Conservation (phyloP, 2,113 vertebrate species). For the Poecile atricapillus region DNA sequence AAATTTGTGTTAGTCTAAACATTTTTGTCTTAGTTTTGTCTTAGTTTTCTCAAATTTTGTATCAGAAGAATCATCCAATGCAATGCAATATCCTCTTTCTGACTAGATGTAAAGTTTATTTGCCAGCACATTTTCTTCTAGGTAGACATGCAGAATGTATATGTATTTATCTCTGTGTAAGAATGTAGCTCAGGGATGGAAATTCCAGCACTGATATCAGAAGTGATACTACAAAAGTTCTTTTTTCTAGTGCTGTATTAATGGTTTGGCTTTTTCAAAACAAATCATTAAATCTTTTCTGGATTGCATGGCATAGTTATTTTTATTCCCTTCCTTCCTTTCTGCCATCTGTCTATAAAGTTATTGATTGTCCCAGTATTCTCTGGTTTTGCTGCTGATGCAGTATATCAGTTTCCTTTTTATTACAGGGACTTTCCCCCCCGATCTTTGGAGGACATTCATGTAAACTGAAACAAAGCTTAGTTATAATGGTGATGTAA, state of each 20-base stretch:
- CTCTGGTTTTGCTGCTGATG: neutral
- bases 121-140: neutral
- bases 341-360: neutral
- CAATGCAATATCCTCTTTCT: neutral
- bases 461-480: slow-evolving; percentile 16
- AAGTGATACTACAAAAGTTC: neutral
- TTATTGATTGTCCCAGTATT: slow-evolving; percentile 10
- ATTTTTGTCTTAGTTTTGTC: neutral
- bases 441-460: neutral
- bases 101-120: neutral
- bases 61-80: neutral
- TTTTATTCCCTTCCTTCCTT: slow-evolving; percentile 32
- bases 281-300: slow-evolving; percentile 31
- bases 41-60: neutral
- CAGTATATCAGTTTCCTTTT: neutral
- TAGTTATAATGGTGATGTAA: neutral
- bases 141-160: accelerated
- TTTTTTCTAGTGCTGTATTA: neutral
- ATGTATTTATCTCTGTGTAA: neutral
- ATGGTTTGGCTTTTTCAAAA: slow-evolving; percentile 14
- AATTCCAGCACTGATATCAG: neutral
- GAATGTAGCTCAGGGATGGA: neutral
- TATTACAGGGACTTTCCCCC: neutral
- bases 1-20: neutral
- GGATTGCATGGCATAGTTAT: slow-evolving; percentile 3